Percentiles rank a stretch among this genome's conserved stretches.
Evolutionary conservation across 2,888 invertebrate genomes (phyloP).

Genomic region (Leptura quadrifasciata): DNA sequence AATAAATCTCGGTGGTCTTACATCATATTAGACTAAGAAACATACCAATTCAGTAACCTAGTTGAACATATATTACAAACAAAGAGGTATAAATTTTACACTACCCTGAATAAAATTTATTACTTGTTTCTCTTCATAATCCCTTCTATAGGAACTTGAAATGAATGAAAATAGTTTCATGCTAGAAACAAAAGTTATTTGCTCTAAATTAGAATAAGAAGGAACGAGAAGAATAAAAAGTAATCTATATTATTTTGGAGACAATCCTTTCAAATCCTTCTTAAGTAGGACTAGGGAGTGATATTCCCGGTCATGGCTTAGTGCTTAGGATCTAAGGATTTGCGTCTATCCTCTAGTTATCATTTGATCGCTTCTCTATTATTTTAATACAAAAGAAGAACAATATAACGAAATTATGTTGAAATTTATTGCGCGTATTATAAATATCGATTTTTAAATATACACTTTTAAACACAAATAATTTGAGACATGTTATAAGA

Average conservation of each 20-base stretch:
- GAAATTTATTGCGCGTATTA: too few species aligned
- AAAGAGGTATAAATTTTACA: too few species aligned
- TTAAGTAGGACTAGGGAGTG: slow-evolving; percentile 64
- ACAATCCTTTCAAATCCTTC: slow-evolving; percentile 63
- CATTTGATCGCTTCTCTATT: slow-evolving; percentile 69
- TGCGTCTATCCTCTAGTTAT: slow-evolving; percentile 70
- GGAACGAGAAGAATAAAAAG: slow-evolving; percentile 59
- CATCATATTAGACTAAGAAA: too few species aligned
- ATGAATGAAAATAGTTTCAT: not conserved
- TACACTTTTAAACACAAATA: too few species aligned
- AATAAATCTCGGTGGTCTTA: too few species aligned
- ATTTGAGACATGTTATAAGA: too few species aligned
- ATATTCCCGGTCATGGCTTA: slow-evolving; percentile 69
- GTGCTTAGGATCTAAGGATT: slow-evolving; percentile 62
- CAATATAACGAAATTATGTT: not conserved
- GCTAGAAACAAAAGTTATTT: slow-evolving; percentile 43
- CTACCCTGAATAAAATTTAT: not conserved
- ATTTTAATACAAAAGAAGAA: slow-evolving; percentile 41
- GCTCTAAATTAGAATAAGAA: slow-evolving; percentile 54
- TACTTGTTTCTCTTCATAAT: not conserved
- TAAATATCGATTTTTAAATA: too few species aligned
- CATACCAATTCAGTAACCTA: too few species aligned
- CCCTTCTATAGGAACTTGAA: not conserved
- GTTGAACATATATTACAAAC: too few species aligned
- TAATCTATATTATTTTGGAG: slow-evolving; percentile 67